Conservation (phyloP, 2,888 invertebrate genomes). For the Caenorhabditis sp. region DNA sequence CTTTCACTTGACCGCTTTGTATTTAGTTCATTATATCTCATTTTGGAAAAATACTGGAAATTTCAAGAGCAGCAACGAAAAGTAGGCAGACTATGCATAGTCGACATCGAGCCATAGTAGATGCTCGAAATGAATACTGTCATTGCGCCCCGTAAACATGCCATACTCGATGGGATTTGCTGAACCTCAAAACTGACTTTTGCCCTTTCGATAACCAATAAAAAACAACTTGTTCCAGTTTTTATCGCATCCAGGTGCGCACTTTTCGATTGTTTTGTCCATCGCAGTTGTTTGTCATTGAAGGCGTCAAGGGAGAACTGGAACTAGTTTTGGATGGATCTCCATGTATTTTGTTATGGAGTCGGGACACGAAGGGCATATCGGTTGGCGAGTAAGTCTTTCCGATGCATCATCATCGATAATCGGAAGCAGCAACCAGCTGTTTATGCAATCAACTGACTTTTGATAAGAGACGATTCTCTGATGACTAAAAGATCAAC, state of each 20-base stretch:
- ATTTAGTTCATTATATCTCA: too few relatives aligned
- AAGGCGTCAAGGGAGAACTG: constrained; percentile 32
- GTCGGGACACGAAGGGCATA: constrained; percentile 12
- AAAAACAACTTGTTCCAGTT: constrained; percentile 20
- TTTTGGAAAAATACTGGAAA: too few relatives aligned
- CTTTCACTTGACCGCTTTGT: constrained; percentile 9
- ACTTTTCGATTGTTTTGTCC: constrained; percentile 45
- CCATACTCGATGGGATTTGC: neutral
- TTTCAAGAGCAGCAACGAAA: too few relatives aligned
- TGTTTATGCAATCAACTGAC: neutral
- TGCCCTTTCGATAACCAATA: constrained; percentile 5
- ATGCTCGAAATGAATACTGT: too few relatives aligned
- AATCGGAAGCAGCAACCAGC: neutral
- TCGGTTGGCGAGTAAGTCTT: constrained; percentile 1
- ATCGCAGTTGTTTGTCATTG: constrained; percentile 28
- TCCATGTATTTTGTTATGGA: constrained; percentile 23
- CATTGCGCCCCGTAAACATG: too few relatives aligned
- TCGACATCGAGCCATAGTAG: too few relatives aligned
- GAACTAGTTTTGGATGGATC: constrained; percentile 47
- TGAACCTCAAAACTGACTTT: constrained; percentile 1
- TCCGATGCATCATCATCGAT: constrained; percentile 13
- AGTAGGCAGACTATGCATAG: too few relatives aligned
- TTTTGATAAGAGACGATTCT: constrained; percentile 1
- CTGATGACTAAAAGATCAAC: constrained; percentile 1
- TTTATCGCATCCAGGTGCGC: constrained; percentile 45